Evolutionary conservation across 2,113 vertebrate genomes (phyloP), one percentile per base, ranked within the genome.

Genomic region (Reinhardtius hippoglossoides): DNA sequence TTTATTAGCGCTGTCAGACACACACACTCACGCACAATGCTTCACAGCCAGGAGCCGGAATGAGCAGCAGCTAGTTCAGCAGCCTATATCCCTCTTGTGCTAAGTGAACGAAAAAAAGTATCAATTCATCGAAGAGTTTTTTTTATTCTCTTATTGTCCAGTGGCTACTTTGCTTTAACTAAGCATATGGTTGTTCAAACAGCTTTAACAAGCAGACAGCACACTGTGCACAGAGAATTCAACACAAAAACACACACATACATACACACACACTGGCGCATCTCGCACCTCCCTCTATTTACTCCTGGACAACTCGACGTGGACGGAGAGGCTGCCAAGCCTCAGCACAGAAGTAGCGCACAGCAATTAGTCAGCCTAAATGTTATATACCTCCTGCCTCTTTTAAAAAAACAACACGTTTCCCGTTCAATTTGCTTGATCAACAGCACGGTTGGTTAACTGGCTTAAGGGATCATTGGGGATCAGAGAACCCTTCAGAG

Each of bases 171-270:
- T 76, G 65, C 62, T 61, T 78, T 87, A 78, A 84, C 85, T 85
- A 84, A 87, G 78, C 77, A 81, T 85, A 88, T 74, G 72, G 80
- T 88, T 78, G 78, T 82, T 87, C 75, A 82, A 57, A 70, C 44
- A 2, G 15, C 62, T 82, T 88, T 75, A 89, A 82, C 57, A 71
- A 87, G 87, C 82, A 0, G 23, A 73, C 58, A 46, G 60, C 63
- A 40, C 37, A 50, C 42, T 9, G 20, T 14, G 61, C 54, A 12
- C 46, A 5, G 46, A 12, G 40, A 74, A 75, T 55, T 55, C 56
- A 73, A 27, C 67, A 63, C 63, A 62, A 24, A 42, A 26, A 66
- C 71, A 82, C 48, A 52, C 44, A 65, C 21, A 48, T 26, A 44
- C 18, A n/a, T 46, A 46, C n/a, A n/a, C n/a, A n/a, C 40, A 21